Evolutionary conservation across 2,888 invertebrate species (phyloP).

Genomic region (Hyalella azteca): DNA sequence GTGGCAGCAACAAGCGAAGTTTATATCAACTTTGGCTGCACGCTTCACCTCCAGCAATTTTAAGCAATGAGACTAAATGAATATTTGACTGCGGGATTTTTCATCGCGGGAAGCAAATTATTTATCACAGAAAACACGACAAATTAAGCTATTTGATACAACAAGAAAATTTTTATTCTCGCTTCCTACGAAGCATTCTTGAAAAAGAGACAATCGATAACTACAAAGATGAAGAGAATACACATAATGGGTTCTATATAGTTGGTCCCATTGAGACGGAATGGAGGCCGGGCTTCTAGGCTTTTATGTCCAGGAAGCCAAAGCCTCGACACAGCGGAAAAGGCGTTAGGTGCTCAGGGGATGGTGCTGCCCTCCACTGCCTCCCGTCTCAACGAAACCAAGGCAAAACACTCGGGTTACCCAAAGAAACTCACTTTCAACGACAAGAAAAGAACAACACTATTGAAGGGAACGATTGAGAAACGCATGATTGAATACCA

Average conservation of each 20-base stretch:
- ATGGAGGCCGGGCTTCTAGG: neutral
- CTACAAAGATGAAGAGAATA: constrained; percentile 10
- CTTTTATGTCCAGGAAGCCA: neutral
- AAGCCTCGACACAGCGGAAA: neutral
- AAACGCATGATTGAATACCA: neutral
- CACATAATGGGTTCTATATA: constrained; percentile 8
- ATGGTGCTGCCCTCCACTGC: constrained; percentile 14
- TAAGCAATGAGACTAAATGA: neutral
- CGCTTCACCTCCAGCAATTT: neutral
- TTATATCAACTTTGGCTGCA: neutral
- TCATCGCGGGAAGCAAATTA: constrained; percentile 8
- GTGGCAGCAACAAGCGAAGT: neutral
- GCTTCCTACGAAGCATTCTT: neutral
- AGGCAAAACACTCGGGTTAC: neutral
- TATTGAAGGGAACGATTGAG: constrained; percentile 16
- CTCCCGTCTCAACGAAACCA: constrained; percentile 4
- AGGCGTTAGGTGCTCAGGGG: constrained; percentile 16
- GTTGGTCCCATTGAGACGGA: constrained; percentile 29
- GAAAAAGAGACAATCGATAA: neutral
- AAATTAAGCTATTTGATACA: constrained; percentile 13
- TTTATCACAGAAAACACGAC: constrained; percentile 15
- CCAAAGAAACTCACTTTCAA: neutral
- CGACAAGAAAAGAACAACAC: constrained; percentile 7
- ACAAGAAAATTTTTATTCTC: neutral
- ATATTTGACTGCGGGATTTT: neutral